A percentile compares a stretch with the other conserved stretches of the same genome.
phyloP scores from a whole-genome alignment of 1,140 invertebrate species.

The Zaprionus kolodkinae region DNA sequence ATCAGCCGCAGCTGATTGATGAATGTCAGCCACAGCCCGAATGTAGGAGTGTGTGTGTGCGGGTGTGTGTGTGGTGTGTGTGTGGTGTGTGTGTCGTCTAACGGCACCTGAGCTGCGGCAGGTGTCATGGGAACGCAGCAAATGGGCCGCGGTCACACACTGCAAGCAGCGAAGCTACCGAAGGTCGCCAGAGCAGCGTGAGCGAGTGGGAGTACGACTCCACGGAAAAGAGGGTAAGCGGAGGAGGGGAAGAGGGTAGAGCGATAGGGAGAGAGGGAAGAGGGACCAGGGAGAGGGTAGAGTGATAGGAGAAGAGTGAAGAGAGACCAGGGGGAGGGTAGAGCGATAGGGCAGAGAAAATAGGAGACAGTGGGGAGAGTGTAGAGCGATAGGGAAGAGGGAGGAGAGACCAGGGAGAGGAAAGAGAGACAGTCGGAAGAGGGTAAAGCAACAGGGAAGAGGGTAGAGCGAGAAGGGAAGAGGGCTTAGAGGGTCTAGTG shows the following conservation, averaged over 20 bases:
- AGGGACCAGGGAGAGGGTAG: slow-evolving; percentile 14
- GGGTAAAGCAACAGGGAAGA: not conserved
- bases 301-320: not conserved
- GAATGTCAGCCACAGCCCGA: slow-evolving; percentile 66
- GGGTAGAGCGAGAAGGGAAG: too few species aligned
- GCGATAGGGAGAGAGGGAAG: too few species aligned
- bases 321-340: not conserved
- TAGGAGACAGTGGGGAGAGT: too few species aligned
- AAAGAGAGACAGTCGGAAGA: too few species aligned
- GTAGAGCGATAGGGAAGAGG: too few species aligned
- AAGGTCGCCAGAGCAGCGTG: slow-evolving; percentile 39
- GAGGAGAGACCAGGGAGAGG: not conserved
- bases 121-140: slow-evolving; percentile 70
- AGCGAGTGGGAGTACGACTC: slow-evolving; percentile 5
- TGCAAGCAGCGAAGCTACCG: slow-evolving; percentile 21
- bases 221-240: not conserved
- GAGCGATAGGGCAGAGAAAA: too few species aligned
- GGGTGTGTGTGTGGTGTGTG: slow-evolving; percentile 11
- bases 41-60: slow-evolving; percentile 8
- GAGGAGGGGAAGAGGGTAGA: not conserved
- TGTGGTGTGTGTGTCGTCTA: slow-evolving; percentile 32
- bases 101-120: slow-evolving; percentile 50
- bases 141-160: slow-evolving; percentile 53
- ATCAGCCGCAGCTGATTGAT: slow-evolving; percentile 64
- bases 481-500: too few species aligned